Percentiles rank a stretch among this genome's conserved stretches.
These are phyloP conservation scores for Achlya flavicornis DNA, from an alignment of 2,888 invertebrate species.

Conservation along the genomic window DNA sequence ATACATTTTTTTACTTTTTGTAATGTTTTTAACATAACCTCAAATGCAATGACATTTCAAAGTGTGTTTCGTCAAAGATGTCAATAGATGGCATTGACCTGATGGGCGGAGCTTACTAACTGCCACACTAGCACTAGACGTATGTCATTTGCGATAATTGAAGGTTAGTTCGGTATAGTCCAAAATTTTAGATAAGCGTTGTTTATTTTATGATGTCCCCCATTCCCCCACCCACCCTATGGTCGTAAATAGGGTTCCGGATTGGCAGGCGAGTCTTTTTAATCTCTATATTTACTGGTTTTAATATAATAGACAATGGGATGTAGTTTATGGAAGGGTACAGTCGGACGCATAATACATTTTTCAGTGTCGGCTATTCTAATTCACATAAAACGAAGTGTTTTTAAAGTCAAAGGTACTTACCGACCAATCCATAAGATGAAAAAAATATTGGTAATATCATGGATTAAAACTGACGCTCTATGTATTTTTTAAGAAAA, in stretches of 20 bases:
- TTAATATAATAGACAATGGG: constrained; percentile 28
- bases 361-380: constrained; percentile 17
- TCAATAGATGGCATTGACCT: constrained; percentile 57
- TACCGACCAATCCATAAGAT: no score
- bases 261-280: constrained; percentile 43
- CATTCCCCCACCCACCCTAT: constrained; percentile 31
- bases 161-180: constrained; percentile 51
- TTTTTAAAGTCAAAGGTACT: no score
- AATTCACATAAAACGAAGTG: not conserved
- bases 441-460: not conserved
- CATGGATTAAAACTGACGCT: not conserved
- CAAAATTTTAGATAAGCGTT: constrained; percentile 57
- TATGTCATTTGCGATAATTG: constrained; percentile 56
- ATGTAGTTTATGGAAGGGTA: constrained; percentile 26
- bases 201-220: constrained; percentile 51
- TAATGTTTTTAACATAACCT: constrained; percentile 55
- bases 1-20: constrained; percentile 13
- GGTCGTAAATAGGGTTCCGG: constrained; percentile 42
- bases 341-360: constrained; percentile 23
- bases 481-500: no score
- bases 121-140: constrained; percentile 46
- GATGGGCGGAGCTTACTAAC: constrained; percentile 55
- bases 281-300: constrained; percentile 41
- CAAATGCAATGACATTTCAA: constrained; percentile 34
- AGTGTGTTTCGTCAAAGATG: constrained; percentile 23